Conservation (phyloP, 2,888 invertebrate species). For the Ctenicera cuprea region DNA sequence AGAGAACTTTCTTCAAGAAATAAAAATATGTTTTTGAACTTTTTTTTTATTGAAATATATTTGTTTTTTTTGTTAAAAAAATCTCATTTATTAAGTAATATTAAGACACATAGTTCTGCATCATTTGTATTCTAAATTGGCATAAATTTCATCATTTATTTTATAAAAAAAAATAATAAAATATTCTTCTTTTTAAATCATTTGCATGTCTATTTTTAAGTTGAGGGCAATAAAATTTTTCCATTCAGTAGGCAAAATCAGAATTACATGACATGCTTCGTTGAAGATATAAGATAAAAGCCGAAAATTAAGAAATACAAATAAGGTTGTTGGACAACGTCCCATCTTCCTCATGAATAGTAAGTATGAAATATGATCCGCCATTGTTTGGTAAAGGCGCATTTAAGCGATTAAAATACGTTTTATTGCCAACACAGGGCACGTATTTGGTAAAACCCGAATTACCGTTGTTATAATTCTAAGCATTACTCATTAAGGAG, state of each 20-base stretch:
- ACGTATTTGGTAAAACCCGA: constrained; percentile 59
- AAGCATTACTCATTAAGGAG: constrained; percentile 58
- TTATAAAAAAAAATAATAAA: no score
- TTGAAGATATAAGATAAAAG: constrained; percentile 37
- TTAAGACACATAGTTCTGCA: no score
- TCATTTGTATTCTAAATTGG: no score
- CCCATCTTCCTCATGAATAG: constrained; percentile 47
- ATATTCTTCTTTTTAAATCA: no score
- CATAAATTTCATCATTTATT: no score
- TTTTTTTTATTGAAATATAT: no score
- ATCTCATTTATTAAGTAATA: no score
- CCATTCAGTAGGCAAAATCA: constrained; percentile 39
- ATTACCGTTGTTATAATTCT: constrained; percentile 58
- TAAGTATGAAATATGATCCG: constrained; percentile 47
- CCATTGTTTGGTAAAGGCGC: constrained; percentile 47
- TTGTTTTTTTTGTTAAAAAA: no score
- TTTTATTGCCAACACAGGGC: constrained; percentile 51
- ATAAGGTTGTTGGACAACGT: constrained; percentile 45
- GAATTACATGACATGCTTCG: constrained; percentile 33
- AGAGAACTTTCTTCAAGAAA: no score
- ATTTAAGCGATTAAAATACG: constrained; percentile 55
- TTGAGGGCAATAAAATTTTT: constrained; percentile 19
- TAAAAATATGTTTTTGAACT: no score
- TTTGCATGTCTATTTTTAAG: background rate
- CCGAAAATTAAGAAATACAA: constrained; percentile 45